Percentiles rank a stretch among this genome's conserved stretches.
phyloP scores from a whole-genome alignment of 2,797 vertebrate species.

The Notamacropus eugenii region DNA sequence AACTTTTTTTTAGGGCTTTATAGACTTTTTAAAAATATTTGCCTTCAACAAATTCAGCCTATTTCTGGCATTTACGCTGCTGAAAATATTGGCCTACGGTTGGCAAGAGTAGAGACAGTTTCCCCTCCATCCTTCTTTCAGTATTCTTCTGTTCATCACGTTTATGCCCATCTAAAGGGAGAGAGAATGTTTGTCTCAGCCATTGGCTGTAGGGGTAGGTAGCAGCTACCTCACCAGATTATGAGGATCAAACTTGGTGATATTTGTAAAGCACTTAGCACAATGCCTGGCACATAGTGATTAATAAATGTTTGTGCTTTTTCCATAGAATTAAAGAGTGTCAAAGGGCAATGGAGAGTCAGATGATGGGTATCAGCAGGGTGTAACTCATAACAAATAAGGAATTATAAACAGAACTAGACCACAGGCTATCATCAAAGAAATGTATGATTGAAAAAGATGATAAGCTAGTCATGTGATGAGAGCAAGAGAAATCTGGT shows the following conservation, averaged over 20 bases:
- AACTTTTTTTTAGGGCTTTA: constrained; percentile 18
- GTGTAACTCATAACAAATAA: background rate
- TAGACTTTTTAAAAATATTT: background rate
- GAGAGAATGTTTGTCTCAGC: background rate
- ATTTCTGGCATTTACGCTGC: background rate
- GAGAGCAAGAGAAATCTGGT: background rate
- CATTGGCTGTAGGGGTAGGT: background rate
- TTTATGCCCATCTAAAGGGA: background rate
- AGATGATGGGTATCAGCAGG: background rate
- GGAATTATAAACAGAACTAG: background rate
- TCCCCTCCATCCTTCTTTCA: background rate
- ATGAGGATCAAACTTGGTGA: background rate
- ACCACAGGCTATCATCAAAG: background rate
- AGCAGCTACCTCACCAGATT: background rate
- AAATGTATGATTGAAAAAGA: background rate
- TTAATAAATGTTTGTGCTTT: background rate
- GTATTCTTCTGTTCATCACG: background rate
- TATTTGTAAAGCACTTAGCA: background rate
- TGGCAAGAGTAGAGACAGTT: background rate
- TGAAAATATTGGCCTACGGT: background rate
- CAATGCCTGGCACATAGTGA: background rate
- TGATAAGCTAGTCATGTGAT: background rate
- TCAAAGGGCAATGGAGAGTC: background rate
- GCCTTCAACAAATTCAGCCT: background rate
- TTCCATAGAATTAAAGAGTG: background rate